Evolutionary conservation across 1,140 invertebrate genomes (phyloP).

Genomic region (Drosophila fuyamai): DNA sequence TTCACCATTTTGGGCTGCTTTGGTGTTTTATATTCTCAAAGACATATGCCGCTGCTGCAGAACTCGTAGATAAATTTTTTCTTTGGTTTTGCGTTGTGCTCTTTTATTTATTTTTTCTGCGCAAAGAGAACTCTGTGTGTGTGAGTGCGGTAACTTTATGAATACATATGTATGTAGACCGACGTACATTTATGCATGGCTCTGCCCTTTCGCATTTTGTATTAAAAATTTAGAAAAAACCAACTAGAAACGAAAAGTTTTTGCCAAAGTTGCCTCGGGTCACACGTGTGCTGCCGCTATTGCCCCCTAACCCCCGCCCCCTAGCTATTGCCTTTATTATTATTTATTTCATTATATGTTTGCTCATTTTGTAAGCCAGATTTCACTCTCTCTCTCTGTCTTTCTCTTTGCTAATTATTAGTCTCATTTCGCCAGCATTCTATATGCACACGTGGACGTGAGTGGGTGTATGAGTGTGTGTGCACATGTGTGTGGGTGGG

Average conservation of each 20-base stretch:
- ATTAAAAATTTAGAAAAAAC: conserved; percentile 64
- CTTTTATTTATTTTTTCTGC: neutral
- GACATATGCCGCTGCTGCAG: conserved; percentile 53
- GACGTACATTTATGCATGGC: conserved; percentile 7
- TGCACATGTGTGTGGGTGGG: conserved; percentile 2
- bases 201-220: conserved; percentile 49
- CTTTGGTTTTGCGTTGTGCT: conserved; percentile 6
- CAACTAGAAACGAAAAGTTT: conserved; percentile 45
- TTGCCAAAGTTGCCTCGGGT: conserved; percentile 27
- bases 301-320: neutral
- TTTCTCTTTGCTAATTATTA: conserved; percentile 58
- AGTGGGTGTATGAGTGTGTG: conserved; percentile 4
- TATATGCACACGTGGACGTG: conserved; percentile 43
- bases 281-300: conserved; percentile 36
- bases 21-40: conserved; percentile 35
- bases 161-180: conserved; percentile 8
- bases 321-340: conserved; percentile 34
- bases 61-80: conserved; percentile 25
- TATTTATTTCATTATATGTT: conserved; percentile 61
- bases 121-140: conserved; percentile 6
- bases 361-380: conserved; percentile 36
- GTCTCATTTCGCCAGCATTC: conserved; percentile 57
- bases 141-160: conserved; percentile 31
- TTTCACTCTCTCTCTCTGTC: conserved; percentile 21
- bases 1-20: conserved; percentile 17